Evolutionary conservation across 2,113 vertebrate species (phyloP).

Genomic region (Pholis gunnellus): DNA sequence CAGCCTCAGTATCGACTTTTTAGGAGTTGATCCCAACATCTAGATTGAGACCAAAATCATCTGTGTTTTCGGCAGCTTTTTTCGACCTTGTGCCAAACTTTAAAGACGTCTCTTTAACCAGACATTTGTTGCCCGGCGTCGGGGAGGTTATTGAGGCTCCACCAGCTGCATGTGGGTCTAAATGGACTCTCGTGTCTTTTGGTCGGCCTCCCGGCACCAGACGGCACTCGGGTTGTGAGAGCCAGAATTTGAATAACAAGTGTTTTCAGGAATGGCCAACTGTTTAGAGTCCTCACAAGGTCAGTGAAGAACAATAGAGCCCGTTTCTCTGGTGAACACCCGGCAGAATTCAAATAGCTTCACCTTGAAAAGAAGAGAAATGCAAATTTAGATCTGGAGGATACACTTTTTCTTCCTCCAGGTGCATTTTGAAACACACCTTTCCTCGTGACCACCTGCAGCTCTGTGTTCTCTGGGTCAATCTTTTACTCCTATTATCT

Average conservation of each 20-base stretch:
- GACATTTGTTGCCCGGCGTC: slow-evolving; percentile 8
- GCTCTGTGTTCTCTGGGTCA: slow-evolving; percentile 33
- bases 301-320: slow-evolving; percentile 68
- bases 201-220: slow-evolving; percentile 67
- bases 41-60: background rate
- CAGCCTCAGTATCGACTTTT: background rate
- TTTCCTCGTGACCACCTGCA: slow-evolving; percentile 45
- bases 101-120: background rate
- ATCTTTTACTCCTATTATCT: slow-evolving; percentile 43
- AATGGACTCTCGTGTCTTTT: slow-evolving; percentile 62
- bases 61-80: background rate
- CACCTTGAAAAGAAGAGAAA: background rate
- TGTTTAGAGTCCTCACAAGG: slow-evolving; percentile 73
- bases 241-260: slow-evolving; percentile 82
- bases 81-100: background rate
- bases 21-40: background rate
- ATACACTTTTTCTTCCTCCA: background rate
- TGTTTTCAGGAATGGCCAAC: slow-evolving; percentile 74
- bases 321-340: slow-evolving; percentile 54
- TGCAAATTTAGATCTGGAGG: background rate
- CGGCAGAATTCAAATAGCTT: slow-evolving; percentile 46
- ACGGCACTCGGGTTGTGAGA: slow-evolving; percentile 60
- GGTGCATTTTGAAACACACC: slow-evolving; percentile 34
- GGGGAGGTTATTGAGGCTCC: slow-evolving; percentile 23
- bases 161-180: slow-evolving; percentile 75